Evolutionary conservation across 2,797 vertebrate species (phyloP).

Genomic region (Microchirus variegatus): DNA sequence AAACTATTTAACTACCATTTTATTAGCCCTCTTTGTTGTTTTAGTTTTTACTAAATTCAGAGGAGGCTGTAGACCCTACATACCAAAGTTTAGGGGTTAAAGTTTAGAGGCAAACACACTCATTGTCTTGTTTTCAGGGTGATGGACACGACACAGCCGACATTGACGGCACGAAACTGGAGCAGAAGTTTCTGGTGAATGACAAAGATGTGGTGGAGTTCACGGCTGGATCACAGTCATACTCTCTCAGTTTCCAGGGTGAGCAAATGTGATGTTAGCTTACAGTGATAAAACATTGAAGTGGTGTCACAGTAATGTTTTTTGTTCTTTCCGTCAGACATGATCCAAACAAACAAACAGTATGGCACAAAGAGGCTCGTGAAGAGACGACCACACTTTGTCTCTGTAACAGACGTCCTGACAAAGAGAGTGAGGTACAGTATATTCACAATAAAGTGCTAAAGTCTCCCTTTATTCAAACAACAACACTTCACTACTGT

Average conservation of each 20-base stretch:
- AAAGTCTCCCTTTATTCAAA: neutral
- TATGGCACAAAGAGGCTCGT: slow-evolving; percentile 71
- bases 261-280: neutral
- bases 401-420: slow-evolving; percentile 63
- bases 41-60: no score
- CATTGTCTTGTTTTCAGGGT: slow-evolving; percentile 36
- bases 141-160: slow-evolving; percentile 36
- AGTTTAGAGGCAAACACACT: no score
- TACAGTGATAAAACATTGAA: neutral
- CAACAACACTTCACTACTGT: neutral
- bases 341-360: slow-evolving; percentile 78
- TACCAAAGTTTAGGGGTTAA: no score
- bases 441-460: neutral
- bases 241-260: slow-evolving; percentile 77
- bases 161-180: slow-evolving; percentile 66
- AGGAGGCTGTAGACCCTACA: no score
- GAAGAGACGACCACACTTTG: slow-evolving; percentile 73
- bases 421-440: slow-evolving; percentile 63
- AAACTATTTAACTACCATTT: no score
- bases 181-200: slow-evolving; percentile 69
- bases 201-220: slow-evolving; percentile 68
- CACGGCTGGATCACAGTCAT: slow-evolving; percentile 64
- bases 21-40: no score
- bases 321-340: slow-evolving; percentile 58
- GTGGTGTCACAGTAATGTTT: neutral